These are phyloP conservation scores for Brachypodius melanocephalos DNA, from an alignment of 2,113 vertebrate species.

Conservation along the genomic window DNA sequence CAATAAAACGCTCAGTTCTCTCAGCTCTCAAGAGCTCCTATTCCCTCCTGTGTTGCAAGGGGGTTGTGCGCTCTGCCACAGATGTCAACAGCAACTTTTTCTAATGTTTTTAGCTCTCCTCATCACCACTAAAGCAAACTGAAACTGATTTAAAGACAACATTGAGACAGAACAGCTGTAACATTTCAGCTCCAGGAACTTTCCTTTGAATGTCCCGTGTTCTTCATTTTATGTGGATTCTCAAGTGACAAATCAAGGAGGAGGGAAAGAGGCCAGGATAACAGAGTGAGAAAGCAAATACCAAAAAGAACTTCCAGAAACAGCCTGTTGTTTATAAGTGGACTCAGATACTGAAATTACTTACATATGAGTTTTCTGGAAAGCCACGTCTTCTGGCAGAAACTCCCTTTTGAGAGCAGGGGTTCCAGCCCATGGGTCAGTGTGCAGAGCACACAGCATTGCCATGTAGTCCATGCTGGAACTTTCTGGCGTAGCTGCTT, in stretches of 20 bases:
- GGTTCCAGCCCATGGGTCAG: not conserved
- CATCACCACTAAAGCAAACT: not conserved
- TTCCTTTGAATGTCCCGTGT: not conserved
- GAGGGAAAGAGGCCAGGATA: not conserved
- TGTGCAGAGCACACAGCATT: not conserved
- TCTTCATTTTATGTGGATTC: conserved; percentile 26
- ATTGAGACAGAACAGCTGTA: conserved; percentile 4
- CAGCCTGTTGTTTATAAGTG: not conserved
- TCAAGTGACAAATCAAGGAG: conserved; percentile 35
- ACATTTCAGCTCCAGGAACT: not conserved
- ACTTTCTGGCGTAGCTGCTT: not conserved
- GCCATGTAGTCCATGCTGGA: not conserved
- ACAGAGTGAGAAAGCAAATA: not conserved
- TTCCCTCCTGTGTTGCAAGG: not conserved
- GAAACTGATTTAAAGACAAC: not conserved
- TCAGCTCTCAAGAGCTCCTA: not conserved
- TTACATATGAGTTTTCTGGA: conserved; percentile 31
- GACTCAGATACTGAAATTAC: not conserved
- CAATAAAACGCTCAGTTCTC: not conserved
- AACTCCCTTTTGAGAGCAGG: not conserved
- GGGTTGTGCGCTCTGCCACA: not conserved
- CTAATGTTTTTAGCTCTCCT: not conserved
- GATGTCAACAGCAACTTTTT: not conserved
- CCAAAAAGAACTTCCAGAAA: conserved; percentile 11
- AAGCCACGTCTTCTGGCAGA: not conserved